Evolutionary conservation across 2,797 vertebrate genomes (phyloP), one percentile per base, ranked within the genome.

Genomic region (Poeciliopsis gracilis): DNA sequence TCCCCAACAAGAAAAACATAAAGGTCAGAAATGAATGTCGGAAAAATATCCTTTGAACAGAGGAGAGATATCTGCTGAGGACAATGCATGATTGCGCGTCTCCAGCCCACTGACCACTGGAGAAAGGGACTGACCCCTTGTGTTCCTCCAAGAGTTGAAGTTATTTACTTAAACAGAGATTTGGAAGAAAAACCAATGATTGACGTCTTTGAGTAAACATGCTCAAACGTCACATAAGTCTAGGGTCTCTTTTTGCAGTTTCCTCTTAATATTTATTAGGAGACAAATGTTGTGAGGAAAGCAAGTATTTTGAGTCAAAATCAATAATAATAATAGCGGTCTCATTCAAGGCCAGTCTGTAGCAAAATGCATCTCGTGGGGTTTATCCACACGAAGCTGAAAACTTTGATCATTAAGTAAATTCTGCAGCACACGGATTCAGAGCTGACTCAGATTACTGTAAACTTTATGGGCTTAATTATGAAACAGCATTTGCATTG

Each of bases 401-500:
- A 77, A 81, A 72, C 25, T 75, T 16, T 74, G 53, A 84, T 33
- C 15, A 67, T 76, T 28, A 63, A 86, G 59, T 78, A 16, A 79
- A 70, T 81, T 66, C 76, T 73, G 66, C 66, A 18, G 15, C 45
- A 77, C 53, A 7, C 5, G 38, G 7, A 43, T 43, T 73, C 38
- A 25, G 45, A 81, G 25, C 61, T 75, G 72, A 51, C 70, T 82
- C 36, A 38, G 69, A 77, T 86, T 38, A 20, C 53, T 30, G 53
- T 46, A 12, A 67, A 63, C 80, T 74, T 72, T 59, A 36, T 61
- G 73, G 63, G 76, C 12, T 77, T 86, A 80, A 85, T 89, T 83
- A 77, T 57, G 45, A 85, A 86, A 82, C 57, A 74, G 59, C 38
- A 85, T 86, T 84, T 47, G 73, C 55, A 47, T 59, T 72, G 63